These are phyloP conservation scores for Malurus melanocephalus DNA, from an alignment of 2,113 vertebrate species.

Conservation along the genomic window DNA sequence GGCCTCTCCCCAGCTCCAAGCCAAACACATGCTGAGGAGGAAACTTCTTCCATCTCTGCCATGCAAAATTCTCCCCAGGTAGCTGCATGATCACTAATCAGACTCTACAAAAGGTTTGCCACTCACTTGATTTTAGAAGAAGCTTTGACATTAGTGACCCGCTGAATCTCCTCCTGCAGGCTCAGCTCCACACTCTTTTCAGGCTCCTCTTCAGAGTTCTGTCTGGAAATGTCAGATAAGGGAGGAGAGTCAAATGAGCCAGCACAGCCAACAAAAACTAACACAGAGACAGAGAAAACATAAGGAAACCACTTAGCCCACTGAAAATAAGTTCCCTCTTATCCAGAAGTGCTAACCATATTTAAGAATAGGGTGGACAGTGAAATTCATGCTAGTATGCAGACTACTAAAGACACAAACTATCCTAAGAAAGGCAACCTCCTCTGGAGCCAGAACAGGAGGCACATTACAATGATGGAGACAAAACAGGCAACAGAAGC, in stretches of 20 bases:
- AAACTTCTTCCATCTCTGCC: not conserved
- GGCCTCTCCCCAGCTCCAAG: not conserved
- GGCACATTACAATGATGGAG: not conserved
- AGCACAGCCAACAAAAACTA: not conserved
- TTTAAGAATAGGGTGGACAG: not conserved
- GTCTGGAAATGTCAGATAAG: constrained; percentile 60
- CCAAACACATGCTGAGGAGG: rapidly evolving
- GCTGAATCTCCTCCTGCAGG: constrained; percentile 84
- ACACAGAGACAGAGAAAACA: not conserved
- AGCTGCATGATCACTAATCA: not conserved
- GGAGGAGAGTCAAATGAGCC: not conserved
- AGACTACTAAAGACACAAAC: not conserved
- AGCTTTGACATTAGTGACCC: constrained; percentile 82
- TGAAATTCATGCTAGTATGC: not conserved
- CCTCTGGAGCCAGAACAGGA: not conserved
- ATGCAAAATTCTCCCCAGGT: not conserved
- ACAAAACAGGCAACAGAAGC: not conserved
- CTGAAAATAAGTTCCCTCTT: not conserved
- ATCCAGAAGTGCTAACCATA: not conserved
- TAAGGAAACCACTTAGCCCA: not conserved
- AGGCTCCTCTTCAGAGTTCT: constrained; percentile 64
- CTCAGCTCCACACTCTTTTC: constrained; percentile 65
- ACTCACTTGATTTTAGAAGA: constrained; percentile 94
- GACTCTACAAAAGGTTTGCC: not conserved
- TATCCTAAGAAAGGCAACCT: not conserved